These are phyloP conservation scores for Macroteleia sp. DNA, from an alignment of 2,888 invertebrate genomes.

Conservation along the genomic window DNA sequence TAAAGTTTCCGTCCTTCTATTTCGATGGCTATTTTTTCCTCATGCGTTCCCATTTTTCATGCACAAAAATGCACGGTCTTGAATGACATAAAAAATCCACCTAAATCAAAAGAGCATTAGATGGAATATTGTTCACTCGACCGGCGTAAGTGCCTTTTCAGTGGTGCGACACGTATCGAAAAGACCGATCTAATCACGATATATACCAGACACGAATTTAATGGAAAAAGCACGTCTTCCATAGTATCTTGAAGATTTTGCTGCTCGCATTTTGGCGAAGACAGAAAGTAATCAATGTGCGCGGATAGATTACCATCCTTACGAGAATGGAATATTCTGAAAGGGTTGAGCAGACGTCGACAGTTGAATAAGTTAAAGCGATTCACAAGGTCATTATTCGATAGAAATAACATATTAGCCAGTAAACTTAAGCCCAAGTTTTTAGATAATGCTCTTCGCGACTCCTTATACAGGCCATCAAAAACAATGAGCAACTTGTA, in stretches of 20 bases:
- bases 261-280: slow-evolving; percentile 21
- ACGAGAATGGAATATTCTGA: slow-evolving; percentile 18
- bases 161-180: slow-evolving; percentile 27
- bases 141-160: slow-evolving; percentile 12
- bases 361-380: slow-evolving; percentile 25
- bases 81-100: slow-evolving; percentile 4
- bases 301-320: slow-evolving; percentile 29
- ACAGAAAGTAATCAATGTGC: slow-evolving; percentile 46
- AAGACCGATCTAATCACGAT: slow-evolving; percentile 25
- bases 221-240: slow-evolving; percentile 32
- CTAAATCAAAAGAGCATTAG: slow-evolving; percentile 25
- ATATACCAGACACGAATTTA: slow-evolving; percentile 25
- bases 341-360: slow-evolving; percentile 29
- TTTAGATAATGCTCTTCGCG: neutral
- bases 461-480: neutral
- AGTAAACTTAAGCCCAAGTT: slow-evolving; percentile 8
- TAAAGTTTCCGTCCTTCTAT: too few species aligned
- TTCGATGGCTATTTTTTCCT: neutral
- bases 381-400: neutral
- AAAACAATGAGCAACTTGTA: slow-evolving; percentile 14
- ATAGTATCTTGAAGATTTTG: slow-evolving; percentile 18
- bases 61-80: neutral
- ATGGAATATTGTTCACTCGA: slow-evolving; percentile 16
- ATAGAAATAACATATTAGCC: slow-evolving; percentile 9
- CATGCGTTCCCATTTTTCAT: neutral